phyloP scores from a whole-genome alignment of 2,797 vertebrate genomes.

The Neoniphon sammara region DNA sequence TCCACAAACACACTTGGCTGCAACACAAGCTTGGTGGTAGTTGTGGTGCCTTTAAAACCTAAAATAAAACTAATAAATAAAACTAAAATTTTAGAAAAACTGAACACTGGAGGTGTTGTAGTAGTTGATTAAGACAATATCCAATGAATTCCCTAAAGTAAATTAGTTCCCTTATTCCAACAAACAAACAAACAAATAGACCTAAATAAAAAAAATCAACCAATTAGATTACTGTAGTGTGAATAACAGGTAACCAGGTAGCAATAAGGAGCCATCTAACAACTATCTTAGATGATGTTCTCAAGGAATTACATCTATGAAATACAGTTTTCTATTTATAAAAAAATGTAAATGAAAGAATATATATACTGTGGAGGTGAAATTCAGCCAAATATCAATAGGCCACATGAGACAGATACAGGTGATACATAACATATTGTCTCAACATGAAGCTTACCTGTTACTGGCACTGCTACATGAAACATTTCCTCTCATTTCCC shows the following conservation, averaged over 20 bases:
- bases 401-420: neutral
- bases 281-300: neutral
- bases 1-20: neutral
- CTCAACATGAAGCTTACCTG: conserved; percentile 54
- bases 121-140: too few species aligned
- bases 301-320: too few species aligned
- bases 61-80: neutral
- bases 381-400: neutral
- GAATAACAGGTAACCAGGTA: conserved; percentile 4
- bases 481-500: conserved; percentile 49
- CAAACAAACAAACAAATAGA: too few species aligned
- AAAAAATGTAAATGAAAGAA: too few species aligned
- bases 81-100: too few species aligned
- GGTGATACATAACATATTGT: neutral
- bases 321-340: too few species aligned
- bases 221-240: too few species aligned
- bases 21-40: too few species aligned
- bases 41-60: neutral
- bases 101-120: too few species aligned
- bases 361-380: neutral
- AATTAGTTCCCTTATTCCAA: too few species aligned
- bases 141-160: too few species aligned
- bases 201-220: too few species aligned
- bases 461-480: conserved; percentile 35
- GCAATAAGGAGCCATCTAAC: conserved; percentile 7